Conservation (phyloP, 2,888 invertebrate species). For the Platynereis dumerilii region DNA sequence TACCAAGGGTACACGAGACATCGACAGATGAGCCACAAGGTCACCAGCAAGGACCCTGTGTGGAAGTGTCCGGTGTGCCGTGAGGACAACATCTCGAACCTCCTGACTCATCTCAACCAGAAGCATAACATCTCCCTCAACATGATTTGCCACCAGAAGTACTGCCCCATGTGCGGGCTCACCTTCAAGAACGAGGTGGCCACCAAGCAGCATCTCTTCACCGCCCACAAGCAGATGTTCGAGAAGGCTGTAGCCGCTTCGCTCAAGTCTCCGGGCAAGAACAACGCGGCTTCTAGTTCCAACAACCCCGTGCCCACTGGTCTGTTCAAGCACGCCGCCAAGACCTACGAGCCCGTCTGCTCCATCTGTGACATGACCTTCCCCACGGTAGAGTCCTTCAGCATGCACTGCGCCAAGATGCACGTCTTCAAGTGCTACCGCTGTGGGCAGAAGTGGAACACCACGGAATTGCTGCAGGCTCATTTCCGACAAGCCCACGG, state of each 20-base stretch:
- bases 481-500: constrained; percentile 22
- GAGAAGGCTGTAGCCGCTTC: constrained; percentile 32
- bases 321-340: constrained; percentile 22
- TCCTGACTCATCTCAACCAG: constrained; percentile 87
- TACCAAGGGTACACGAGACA: constrained; percentile 96
- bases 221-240: constrained; percentile 46
- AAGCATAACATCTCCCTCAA: constrained; percentile 91
- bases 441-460: constrained; percentile 21
- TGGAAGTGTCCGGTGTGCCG: constrained; percentile 41
- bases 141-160: constrained; percentile 45
- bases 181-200: constrained; percentile 38
- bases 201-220: constrained; percentile 24
- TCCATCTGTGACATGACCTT: constrained; percentile 22
- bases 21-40: constrained; percentile 70
- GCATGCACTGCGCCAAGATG: constrained; percentile 21
- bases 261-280: not conserved
- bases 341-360: constrained; percentile 21
- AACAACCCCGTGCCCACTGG: constrained; percentile 17
- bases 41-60: constrained; percentile 7
- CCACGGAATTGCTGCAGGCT: constrained; percentile 18
- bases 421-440: constrained; percentile 26
- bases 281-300: not conserved
- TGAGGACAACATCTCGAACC: constrained; percentile 68
- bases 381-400: constrained; percentile 19
- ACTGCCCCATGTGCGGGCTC: constrained; percentile 50